Conservation (phyloP, 2,888 invertebrate species). For the Calephelis perditalis region DNA sequence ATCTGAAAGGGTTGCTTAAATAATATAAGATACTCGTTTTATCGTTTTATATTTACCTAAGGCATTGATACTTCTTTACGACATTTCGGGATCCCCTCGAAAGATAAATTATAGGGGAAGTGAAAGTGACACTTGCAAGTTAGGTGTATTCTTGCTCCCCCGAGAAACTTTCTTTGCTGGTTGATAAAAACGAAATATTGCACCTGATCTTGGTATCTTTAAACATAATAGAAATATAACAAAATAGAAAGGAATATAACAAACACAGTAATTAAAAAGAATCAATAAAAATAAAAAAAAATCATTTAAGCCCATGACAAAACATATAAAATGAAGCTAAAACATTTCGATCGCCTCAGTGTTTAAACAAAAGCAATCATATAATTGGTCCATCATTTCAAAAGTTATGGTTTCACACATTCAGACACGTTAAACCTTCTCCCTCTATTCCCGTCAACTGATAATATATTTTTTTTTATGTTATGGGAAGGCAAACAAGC, state of each 20-base stretch:
- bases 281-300: no score
- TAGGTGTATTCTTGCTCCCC: constrained; percentile 35
- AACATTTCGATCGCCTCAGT: no score
- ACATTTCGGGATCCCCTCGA: constrained; percentile 34
- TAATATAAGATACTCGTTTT: constrained; percentile 1
- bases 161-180: constrained; percentile 34
- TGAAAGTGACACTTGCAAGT: constrained; percentile 34
- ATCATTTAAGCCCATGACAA: no score
- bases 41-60: constrained; percentile 8
- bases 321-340: no score
- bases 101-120: constrained; percentile 53
- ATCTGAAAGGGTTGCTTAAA: constrained; percentile 3
- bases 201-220: constrained; percentile 14
- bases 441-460: no score
- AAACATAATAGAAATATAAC: neutral
- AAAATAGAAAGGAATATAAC: neutral
- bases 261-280: neutral
- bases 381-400: no score
- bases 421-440: no score
- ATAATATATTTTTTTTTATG: no score
- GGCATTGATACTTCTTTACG: constrained; percentile 8
- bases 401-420: no score
- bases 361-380: no score
- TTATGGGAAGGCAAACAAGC: no score
- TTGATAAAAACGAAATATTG: constrained; percentile 52